Evolutionary conservation across 1,140 invertebrate genomes (phyloP).

Genomic region (Diorhabda elongata): DNA sequence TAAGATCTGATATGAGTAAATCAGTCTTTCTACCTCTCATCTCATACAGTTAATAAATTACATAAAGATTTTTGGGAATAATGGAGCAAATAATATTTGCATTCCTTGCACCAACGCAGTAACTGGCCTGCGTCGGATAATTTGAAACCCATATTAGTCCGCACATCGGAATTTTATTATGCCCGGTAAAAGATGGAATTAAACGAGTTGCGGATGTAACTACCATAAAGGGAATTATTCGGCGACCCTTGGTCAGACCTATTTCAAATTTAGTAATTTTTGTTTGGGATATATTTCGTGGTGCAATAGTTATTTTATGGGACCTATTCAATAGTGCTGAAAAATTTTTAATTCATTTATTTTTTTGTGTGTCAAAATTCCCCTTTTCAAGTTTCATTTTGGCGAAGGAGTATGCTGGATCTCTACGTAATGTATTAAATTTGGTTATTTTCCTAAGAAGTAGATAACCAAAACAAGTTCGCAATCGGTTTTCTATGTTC

Average conservation of each 20-base stretch:
- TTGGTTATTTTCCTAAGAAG: neutral
- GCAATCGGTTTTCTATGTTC: neutral
- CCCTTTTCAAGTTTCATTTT: neutral
- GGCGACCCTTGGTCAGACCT: too few relatives aligned
- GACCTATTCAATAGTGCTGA: too few relatives aligned
- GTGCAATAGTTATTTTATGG: too few relatives aligned
- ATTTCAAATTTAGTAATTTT: too few relatives aligned
- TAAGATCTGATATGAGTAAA: too few relatives aligned
- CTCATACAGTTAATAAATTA: neutral
- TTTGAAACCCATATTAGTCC: neutral
- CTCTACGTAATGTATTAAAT: neutral
- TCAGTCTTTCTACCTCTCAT: too few relatives aligned
- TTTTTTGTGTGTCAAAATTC: neutral
- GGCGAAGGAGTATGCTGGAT: neutral
- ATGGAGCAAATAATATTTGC: neutral
- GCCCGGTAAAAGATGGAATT: neutral
- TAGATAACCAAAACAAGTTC: neutral
- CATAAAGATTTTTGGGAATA: neutral
- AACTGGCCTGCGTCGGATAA: neutral
- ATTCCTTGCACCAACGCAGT: neutral
- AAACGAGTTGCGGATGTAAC: neutral
- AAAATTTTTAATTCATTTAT: too few relatives aligned
- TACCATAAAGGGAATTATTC: neutral
- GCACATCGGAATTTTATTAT: neutral
- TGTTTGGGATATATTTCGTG: too few relatives aligned